These are phyloP conservation scores for Coptodon rendalli DNA, from an alignment of 2,113 vertebrate species.

Conservation along the genomic window DNA sequence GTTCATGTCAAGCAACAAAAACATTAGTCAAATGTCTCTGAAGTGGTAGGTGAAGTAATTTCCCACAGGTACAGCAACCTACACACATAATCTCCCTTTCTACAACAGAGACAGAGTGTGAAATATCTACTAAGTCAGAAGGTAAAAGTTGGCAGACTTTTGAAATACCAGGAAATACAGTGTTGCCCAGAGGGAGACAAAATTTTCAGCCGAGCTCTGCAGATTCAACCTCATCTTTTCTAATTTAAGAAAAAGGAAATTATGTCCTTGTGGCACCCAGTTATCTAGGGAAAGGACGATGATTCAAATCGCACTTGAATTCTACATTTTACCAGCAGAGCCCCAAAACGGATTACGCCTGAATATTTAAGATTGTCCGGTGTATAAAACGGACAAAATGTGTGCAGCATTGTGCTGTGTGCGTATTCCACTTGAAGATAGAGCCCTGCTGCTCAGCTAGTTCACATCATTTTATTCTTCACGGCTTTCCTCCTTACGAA, in stretches of 20 bases:
- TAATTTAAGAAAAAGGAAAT: constrained; percentile 53
- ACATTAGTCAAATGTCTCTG: neutral
- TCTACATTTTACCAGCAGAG: constrained; percentile 34
- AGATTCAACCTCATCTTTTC: constrained; percentile 41
- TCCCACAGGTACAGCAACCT: neutral
- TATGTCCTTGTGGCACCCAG: constrained; percentile 31
- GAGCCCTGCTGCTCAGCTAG: neutral
- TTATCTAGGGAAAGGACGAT: constrained; percentile 25
- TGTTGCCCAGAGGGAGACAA: constrained; percentile 15
- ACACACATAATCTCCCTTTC: neutral
- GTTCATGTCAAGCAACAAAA: neutral
- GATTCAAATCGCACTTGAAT: constrained; percentile 53
- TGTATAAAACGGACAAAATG: neutral
- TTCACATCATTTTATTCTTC: neutral
- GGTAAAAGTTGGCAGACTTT: constrained; percentile 15
- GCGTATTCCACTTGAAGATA: neutral
- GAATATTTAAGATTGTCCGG: constrained; percentile 36
- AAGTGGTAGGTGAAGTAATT: neutral
- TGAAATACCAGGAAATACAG: constrained; percentile 26
- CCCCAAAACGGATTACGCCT: constrained; percentile 18
- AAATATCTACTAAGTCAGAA: constrained; percentile 4
- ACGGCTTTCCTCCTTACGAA: neutral
- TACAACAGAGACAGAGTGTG: neutral
- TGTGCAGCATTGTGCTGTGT: neutral
- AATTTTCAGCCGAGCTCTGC: neutral